Evolutionary conservation across 2,797 vertebrate species (phyloP), one percentile per base, ranked within the genome.

Genomic region (Gadopsis marmoratus): DNA sequence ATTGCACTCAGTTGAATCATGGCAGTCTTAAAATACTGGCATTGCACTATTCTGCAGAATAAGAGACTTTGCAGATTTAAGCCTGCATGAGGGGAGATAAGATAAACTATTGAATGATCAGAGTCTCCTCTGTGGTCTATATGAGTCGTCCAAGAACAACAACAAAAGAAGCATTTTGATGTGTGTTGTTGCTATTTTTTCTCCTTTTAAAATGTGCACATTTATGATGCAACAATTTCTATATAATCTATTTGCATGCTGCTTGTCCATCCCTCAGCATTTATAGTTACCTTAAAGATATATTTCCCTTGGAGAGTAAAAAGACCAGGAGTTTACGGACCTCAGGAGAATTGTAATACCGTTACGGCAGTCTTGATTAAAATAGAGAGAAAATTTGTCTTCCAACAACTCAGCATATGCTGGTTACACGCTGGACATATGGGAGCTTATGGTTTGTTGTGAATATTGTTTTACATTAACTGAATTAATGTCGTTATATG

Each of bases 51-150:
- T 87, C 43, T 56, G 16, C 63, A 74, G 67, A 72, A 81, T 79
- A 13, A 74, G 17, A 74, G 41, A 83, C 64, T 47, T 84, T 58
- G 21, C 59, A 68, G 79, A 81, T 75, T 79, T 78, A 31, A 79
- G 74, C 79, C 84, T 89, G 85, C 78, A 77, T 11, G 45, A n/a
- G 35, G 39, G 76, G 65, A 64, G 86, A 89, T 88, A 84, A 87
- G 68, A 87, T 87, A 71, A 80, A 71, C 68, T 53, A 53, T 47
- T 74, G 31, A 79, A 67, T 33, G 70, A 85, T 83, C 78, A 76
- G 41, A 79, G 71, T 61, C 35, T 71, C 54, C 50, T 61, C 54
- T 68, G 70, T 74, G 35, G 53, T 85, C 33, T 50, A 19, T 65
- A 37, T 11, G 60, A 84, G 54, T 60, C 7, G 54, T 37, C 29